A percentile compares a stretch with the other conserved stretches of the same genome.
Conservation (phyloP, 1,140 invertebrate species). For the Eubasilissa regina region DNA sequence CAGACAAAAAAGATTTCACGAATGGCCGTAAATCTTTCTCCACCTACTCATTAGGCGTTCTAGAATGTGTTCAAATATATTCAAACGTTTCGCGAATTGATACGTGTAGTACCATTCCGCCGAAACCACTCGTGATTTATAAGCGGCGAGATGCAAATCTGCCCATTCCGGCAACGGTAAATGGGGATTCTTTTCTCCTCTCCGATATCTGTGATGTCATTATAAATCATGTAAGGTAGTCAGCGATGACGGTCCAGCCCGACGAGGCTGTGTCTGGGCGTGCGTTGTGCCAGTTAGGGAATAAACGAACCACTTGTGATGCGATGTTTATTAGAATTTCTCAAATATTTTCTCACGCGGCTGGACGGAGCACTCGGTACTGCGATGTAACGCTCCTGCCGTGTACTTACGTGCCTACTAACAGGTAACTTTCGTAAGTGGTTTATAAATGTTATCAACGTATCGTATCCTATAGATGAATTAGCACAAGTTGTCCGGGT, state of each 20-base stretch:
- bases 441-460: too few relatives aligned
- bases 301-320: background rate
- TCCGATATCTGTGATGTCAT: slow-evolving; percentile 33
- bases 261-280: slow-evolving; percentile 8
- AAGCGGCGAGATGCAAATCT: slow-evolving; percentile 40
- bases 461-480: too few relatives aligned
- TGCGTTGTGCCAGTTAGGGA: background rate
- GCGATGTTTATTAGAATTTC: too few relatives aligned
- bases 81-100: slow-evolving; percentile 6
- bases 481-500: too few relatives aligned
- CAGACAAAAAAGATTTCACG: background rate
- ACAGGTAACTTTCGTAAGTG: too few relatives aligned
- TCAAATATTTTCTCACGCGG: too few relatives aligned
- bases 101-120: slow-evolving; percentile 4
- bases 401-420: background rate
- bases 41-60: slow-evolving; percentile 18
- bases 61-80: slow-evolving; percentile 1
- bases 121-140: slow-evolving; percentile 20
- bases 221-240: slow-evolving; percentile 22
- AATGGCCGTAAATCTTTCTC: slow-evolving; percentile 6
- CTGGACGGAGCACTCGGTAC: too few relatives aligned
- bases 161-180: slow-evolving; percentile 33
- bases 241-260: slow-evolving; percentile 6
- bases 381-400: background rate
- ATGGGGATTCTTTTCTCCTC: slow-evolving; percentile 3